Evolutionary conservation across 2,113 vertebrate species (phyloP), one percentile per base, ranked within the genome.

Genomic region (Dinomys branickii): DNA sequence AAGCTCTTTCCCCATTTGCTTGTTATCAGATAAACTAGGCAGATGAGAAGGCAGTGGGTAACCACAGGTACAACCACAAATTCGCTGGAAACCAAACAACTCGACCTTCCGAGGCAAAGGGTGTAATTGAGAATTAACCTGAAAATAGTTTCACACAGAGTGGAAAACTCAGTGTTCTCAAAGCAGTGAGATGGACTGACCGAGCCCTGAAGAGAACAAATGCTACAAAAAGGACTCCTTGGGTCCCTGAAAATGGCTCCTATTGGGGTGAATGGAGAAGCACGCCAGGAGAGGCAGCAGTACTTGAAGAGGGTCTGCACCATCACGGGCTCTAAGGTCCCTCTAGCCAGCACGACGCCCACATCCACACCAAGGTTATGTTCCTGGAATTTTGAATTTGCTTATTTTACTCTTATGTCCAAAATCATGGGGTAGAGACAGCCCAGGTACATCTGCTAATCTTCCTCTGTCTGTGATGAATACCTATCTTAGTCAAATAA

Each of bases 61-160:
- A 98, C 98, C 98, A 88, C 98, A 97, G 97, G 95, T 95, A 92
- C 83, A 95, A 98, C 98, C 98, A 94, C 98, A 97, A 47, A 87
- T 97, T 98, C 96, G 44, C 96, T 98, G 96, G 96, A 97, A 98
- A 97, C 97, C 97, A 90, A 97, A 86, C 82, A 83, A 83, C 91
- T 95, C 97, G 96, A 97, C 97, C 97, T 88, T 94, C 88, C 1
- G 2, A 94, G 73, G 82, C 87, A 26, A 78, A 94, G 94, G 61
- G 84, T 86, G 77, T 80, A 35, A 82, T 78, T 96, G 95, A 97
- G 88, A 97, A 92, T 88, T 67, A 95, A 90, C 94, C 96, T 92
- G 92, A 90, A 95, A 83, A 91, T 71, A 35, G 89, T 92, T 96
- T 78, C 19, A 5, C 59, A 52, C 47, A 17, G 47, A 56, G 59